Base-by-base conservation (phyloP, 2,888 invertebrate species). In the Colletes collaris region DNA sequence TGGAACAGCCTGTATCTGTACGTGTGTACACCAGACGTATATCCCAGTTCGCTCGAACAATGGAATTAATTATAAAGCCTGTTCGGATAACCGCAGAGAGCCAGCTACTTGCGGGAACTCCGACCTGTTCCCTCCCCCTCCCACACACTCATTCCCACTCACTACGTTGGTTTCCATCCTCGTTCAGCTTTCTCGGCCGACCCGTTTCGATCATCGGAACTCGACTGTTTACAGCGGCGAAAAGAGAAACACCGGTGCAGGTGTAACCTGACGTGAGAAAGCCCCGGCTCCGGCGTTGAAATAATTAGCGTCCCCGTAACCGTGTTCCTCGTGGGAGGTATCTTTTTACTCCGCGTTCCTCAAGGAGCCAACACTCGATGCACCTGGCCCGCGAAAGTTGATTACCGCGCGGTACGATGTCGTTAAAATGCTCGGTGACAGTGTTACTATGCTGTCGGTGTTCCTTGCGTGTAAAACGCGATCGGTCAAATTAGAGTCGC, bases 61-160 rank as follows among this genome's bases (percentile, higher is more conserved):
- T 91, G 84, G 89, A 88, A 91, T 92, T 92, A 92, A 92, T 92
- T 91, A 91, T 90, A 89, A 89, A 86, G 88, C 88, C 83, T 86
- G 88, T 87, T 83, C 80, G 88, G 84, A 90, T 89, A 87, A 87
- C 89, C 89, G 86, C 87, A 87, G 82, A 88, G 84, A 89, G 85
- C 87, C 86, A 81, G 86, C 86, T 88, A 89, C 87, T 90, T 86
- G 87, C 85, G 88, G 87, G 83, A 87, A 85, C 56, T 81, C 49
- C 55, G 56, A 62, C 68, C 65, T 59, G 46, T 44, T 64, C 55
- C 19, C 19, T 10, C 10, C 35, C 52, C n/a, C 16, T 5, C 50
- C 40, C 50, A 35, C 11, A n/a, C 13, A 56, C 50, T 67, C 69
- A 40, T 59, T 35, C 35, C 62, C 53, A 37, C 72, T 7, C 44